phyloP scores from a whole-genome alignment of 2,888 invertebrate genomes.

The Sepiola atlantica region DNA sequence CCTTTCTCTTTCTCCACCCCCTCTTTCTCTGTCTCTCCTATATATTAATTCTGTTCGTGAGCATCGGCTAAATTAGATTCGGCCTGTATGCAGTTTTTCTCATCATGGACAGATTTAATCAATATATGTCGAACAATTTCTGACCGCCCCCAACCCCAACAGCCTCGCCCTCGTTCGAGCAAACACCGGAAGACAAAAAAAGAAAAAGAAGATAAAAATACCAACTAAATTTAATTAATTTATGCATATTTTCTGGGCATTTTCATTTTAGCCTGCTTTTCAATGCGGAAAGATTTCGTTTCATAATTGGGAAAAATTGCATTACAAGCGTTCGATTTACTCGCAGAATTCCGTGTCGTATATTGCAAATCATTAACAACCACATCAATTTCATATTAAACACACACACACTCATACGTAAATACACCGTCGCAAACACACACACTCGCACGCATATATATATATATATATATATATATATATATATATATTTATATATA shows the following conservation, averaged over 20 bases:
- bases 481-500: no score
- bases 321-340: neutral
- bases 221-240: neutral
- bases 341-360: neutral
- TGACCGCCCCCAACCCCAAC: no score
- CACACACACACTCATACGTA: neutral
- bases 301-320: neutral
- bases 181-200: neutral
- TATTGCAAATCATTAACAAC: neutral
- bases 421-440: neutral
- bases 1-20: no score
- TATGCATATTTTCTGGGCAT: constrained; percentile 9
- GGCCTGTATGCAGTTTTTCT: neutral
- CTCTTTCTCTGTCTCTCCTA: neutral
- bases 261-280: neutral
- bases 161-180: neutral
- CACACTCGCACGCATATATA: neutral
- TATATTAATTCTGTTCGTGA: neutral
- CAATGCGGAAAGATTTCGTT: neutral
- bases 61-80: neutral
- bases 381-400: neutral
- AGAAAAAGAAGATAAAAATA: neutral
- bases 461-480: neutral
- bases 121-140: neutral
- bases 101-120: neutral